Evolutionary conservation across 2,888 invertebrate genomes (phyloP).

Genomic region (Chrysolina oricalcia): DNA sequence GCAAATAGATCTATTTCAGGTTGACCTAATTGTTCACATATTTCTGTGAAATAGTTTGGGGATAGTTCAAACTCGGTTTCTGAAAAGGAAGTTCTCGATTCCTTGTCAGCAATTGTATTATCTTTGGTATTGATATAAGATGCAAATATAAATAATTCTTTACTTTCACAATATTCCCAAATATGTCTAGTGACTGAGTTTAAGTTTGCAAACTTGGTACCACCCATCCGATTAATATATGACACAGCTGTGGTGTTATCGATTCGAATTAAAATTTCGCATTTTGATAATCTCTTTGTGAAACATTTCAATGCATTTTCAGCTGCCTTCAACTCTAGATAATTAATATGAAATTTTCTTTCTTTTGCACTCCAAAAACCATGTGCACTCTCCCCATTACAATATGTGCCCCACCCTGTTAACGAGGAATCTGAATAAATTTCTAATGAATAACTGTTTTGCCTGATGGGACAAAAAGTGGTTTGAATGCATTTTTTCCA

Average conservation of each 20-base stretch:
- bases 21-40: no score
- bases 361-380: slow-evolving; percentile 52
- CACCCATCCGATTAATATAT: no score
- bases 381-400: slow-evolving; percentile 40
- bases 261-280: slow-evolving; percentile 48
- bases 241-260: slow-evolving; percentile 56
- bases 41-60: no score
- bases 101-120: slow-evolving; percentile 53
- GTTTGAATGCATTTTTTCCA: slow-evolving; percentile 47
- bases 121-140: slow-evolving; percentile 51
- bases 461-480: slow-evolving; percentile 33
- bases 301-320: slow-evolving; percentile 54
- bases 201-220: slow-evolving; percentile 50
- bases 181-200: slow-evolving; percentile 53
- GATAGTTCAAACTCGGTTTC: no score
- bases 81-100: slow-evolving; percentile 45
- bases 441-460: slow-evolving; percentile 26
- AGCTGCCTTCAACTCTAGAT: slow-evolving; percentile 54
- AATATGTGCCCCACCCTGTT: slow-evolving; percentile 55
- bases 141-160: slow-evolving; percentile 51
- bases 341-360: slow-evolving; percentile 51
- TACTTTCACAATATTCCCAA: slow-evolving; percentile 56
- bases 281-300: slow-evolving; percentile 39
- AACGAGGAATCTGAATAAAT: slow-evolving; percentile 54
- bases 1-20: slow-evolving; percentile 43